Evolutionary conservation across 2,888 invertebrate genomes (phyloP).

Genomic region (Microlaimidae sp.): DNA sequence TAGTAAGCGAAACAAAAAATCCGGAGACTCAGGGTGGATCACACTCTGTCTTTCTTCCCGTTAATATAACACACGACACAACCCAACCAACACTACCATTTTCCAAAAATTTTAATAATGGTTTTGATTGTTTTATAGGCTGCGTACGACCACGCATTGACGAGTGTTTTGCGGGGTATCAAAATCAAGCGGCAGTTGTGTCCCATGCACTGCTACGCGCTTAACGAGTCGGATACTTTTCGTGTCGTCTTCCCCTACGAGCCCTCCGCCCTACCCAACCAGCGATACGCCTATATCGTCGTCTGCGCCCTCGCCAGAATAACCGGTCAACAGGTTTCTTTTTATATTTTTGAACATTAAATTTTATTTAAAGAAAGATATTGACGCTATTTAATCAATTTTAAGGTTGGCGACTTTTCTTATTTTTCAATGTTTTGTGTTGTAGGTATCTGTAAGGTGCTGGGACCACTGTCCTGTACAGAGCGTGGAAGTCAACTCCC

Average conservation of each 20-base stretch:
- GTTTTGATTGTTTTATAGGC: background rate
- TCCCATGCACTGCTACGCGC: constrained; percentile 14
- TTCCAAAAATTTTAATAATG: too few species aligned
- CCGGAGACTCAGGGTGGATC: too few species aligned
- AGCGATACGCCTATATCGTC: constrained; percentile 7
- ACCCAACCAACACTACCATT: too few species aligned
- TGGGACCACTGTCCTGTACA: constrained; percentile 11
- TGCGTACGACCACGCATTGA: constrained; percentile 8
- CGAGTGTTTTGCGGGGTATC: background rate
- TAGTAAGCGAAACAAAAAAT: too few species aligned
- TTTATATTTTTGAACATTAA: too few species aligned
- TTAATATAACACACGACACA: too few species aligned
- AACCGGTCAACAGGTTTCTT: constrained; percentile 4
- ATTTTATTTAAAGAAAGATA: too few species aligned
- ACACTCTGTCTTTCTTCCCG: too few species aligned
- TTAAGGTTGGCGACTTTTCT: too few species aligned
- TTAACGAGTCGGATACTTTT: constrained; percentile 10
- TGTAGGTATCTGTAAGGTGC: constrained; percentile 4
- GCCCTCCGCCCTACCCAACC: background rate
- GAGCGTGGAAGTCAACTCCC: constrained; percentile 1
- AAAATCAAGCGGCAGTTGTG: constrained; percentile 1
- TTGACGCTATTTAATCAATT: too few species aligned
- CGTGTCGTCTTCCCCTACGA: constrained; percentile 11
- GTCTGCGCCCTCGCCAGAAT: constrained; percentile 4
- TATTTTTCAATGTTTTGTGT: background rate